Evolutionary conservation across 2,888 invertebrate species (phyloP), one percentile per base, ranked within the genome.

Genomic region (Monopis laevigella): DNA sequence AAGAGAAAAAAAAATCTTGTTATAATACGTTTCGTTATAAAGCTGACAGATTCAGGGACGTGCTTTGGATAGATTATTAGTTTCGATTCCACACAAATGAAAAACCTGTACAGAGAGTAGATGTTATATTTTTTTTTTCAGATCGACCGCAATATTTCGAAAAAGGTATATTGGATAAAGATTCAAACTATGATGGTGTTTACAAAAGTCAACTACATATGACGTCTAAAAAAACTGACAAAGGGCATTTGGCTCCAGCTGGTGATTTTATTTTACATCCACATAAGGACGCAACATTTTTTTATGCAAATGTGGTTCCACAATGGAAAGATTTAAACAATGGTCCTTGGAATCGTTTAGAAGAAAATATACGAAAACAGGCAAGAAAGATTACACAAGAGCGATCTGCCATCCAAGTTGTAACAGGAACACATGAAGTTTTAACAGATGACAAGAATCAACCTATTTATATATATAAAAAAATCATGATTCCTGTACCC

Each of bases 201-300:
- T n/a, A n/a, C n/a, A n/a, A n/a, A n/a, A n/a, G n/a, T n/a, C n/a
- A n/a, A n/a, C n/a, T n/a, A n/a, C n/a, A n/a, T n/a, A n/a, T n/a
- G n/a, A n/a, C n/a, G n/a, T n/a, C n/a, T n/a, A n/a, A n/a, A n/a
- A n/a, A n/a, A 24, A 24, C 10, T 6, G 24, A 24, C 10, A 24
- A 77, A 28, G 83, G 83, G 2, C 84, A 84, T 51, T 55, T 83
- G 36, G 58, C 82, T 2, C 82, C 83, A 5, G 75, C 75, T 53
- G 81, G 70, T 2, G 84, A 84, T 57, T 82, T 82, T 53, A 53
- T 81, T 29, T 66, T 71, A 45, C 62, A 65, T 4, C 62, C 69
- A 40, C 67, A 69, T 47, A 80, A 82, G 49, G 63, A 64, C 42
- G 58, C 73, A 1, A 82, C 82, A 2, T 83, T 78, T 51, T 83